Evolutionary conservation across 2,797 vertebrate genomes (phyloP).

Genomic region (Pipistrellus pipistrellus): DNA sequence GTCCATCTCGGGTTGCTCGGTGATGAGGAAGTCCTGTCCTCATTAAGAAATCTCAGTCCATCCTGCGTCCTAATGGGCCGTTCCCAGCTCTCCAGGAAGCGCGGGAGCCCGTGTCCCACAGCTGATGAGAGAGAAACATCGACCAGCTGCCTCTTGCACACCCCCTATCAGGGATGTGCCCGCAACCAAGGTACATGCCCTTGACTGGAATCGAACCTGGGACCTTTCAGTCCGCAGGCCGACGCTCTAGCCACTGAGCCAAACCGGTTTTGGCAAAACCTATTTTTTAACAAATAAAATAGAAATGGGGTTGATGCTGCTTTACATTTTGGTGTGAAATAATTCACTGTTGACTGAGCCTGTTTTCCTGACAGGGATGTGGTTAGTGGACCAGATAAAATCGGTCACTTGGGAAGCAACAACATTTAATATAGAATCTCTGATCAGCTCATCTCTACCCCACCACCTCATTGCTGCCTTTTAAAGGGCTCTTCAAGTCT

Average conservation of each 20-base stretch:
- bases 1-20: neutral
- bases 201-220: too few relatives aligned
- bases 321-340: conserved; percentile 56
- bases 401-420: neutral
- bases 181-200: too few relatives aligned
- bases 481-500: neutral
- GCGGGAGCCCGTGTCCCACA: neutral
- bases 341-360: neutral
- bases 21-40: neutral
- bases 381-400: neutral
- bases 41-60: neutral
- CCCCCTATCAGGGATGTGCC: too few relatives aligned
- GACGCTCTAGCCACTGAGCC: too few relatives aligned
- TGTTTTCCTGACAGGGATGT: neutral
- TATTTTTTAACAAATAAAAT: neutral
- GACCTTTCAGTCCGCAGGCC: too few relatives aligned
- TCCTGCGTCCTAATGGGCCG: neutral
- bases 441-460: neutral
- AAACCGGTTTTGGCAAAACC: neutral
- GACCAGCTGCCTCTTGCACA: too few relatives aligned
- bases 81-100: conserved; percentile 22
- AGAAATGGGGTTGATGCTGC: neutral
- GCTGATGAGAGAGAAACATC: neutral
- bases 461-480: neutral
- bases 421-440: neutral